phyloP scores from a whole-genome alignment of 1,140 invertebrate genomes.

The Calosoma granatense region DNA sequence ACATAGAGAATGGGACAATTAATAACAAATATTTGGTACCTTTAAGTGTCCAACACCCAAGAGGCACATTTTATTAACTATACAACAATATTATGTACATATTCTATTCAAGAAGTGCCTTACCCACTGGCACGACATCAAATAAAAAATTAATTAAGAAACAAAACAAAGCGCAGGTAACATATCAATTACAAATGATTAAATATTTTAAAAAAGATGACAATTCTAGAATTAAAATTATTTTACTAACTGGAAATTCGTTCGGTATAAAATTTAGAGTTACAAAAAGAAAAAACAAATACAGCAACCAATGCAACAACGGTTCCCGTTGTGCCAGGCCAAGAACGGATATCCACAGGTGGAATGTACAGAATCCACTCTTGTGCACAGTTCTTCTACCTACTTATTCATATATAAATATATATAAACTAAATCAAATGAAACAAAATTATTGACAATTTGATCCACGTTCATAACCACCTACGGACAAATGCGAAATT shows the following conservation, averaged over 20 bases:
- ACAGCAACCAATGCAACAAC: no score
- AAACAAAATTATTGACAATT: not conserved
- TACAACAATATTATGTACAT: conserved; percentile 4
- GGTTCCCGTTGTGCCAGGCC: no score
- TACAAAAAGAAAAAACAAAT: no score
- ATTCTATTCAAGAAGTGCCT: not conserved
- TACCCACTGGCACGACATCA: conserved; percentile 2
- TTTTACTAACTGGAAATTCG: no score
- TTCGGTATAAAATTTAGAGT: no score
- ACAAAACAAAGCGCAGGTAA: not conserved
- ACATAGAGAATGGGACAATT: not conserved
- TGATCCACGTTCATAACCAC: no score
- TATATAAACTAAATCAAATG: not conserved
- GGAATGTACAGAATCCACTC: no score
- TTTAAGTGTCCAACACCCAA: conserved; percentile 8
- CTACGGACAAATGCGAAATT: not conserved
- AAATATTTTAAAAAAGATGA: no score
- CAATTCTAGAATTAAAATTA: no score
- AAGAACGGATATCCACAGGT: no score
- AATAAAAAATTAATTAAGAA: not conserved
- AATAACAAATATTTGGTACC: conserved; percentile 8
- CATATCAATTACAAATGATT: not conserved
- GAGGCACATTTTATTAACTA: conserved; percentile 8
- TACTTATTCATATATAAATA: not conserved
- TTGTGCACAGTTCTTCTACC: no score